A percentile compares a stretch with the other conserved stretches of the same genome.
Evolutionary conservation across 2,113 vertebrate species (phyloP).

Genomic region (Bubo blakistoni): DNA sequence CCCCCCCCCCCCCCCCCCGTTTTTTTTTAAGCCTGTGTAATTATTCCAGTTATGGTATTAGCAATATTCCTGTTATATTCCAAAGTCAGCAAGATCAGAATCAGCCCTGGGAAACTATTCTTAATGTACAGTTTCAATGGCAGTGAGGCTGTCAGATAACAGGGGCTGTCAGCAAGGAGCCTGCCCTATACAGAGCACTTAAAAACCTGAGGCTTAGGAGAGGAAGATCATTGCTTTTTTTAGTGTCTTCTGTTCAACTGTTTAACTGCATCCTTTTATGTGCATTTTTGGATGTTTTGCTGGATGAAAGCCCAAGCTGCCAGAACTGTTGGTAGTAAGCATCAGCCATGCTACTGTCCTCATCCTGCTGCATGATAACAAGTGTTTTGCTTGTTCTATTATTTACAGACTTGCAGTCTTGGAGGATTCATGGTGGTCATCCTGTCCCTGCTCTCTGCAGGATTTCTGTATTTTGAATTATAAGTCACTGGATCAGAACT

Average conservation of each 20-base stretch:
- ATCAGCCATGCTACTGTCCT: background rate
- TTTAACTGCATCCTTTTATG: background rate
- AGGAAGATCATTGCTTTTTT: background rate
- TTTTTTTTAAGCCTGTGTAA: background rate
- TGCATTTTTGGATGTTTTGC: background rate
- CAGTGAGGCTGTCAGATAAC: background rate
- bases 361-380: background rate
- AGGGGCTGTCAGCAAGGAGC: background rate
- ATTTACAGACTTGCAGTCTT: background rate
- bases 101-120: background rate
- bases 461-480: background rate
- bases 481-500: background rate
- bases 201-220: background rate
- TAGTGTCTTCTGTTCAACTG: background rate
- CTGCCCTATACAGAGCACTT: background rate
- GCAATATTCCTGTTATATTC: background rate
- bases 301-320: background rate
- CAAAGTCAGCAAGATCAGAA: background rate
- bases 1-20: fast-evolving
- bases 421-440: background rate
- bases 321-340: background rate
- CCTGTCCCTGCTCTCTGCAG: background rate
- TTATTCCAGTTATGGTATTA: background rate
- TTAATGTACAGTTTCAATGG: background rate
- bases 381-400: background rate